A percentile compares a stretch with the other conserved stretches of the same genome.
phyloP scores from a whole-genome alignment of 2,888 invertebrate species.

The Dinocampus coccinellae region DNA sequence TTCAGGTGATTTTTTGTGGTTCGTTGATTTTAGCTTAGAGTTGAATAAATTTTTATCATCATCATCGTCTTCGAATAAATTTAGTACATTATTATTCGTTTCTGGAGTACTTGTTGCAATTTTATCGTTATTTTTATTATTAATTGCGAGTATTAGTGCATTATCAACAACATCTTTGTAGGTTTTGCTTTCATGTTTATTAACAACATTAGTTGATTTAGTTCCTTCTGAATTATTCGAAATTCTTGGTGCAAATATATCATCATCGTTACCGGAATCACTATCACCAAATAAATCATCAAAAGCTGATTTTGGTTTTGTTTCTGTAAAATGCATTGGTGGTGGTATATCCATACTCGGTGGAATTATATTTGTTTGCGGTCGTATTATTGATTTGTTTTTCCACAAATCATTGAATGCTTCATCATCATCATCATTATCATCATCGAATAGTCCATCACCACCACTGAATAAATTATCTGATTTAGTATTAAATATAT shows the following conservation, averaged over 20 bases:
- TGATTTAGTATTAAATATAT: constrained; percentile 52
- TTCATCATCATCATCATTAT: constrained; percentile 54
- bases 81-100: constrained; percentile 47
- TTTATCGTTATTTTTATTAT: constrained; percentile 40
- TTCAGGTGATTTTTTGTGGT: constrained; percentile 34
- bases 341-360: constrained; percentile 66
- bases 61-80: constrained; percentile 55
- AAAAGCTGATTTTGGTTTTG: constrained; percentile 64
- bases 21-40: constrained; percentile 38
- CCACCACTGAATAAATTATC: constrained; percentile 54
- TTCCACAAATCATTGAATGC: constrained; percentile 55
- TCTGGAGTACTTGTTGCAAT: constrained; percentile 59
- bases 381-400: constrained; percentile 51
- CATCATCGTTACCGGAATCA: constrained; percentile 65
- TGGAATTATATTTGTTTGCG: constrained; percentile 62
- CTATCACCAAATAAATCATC: constrained; percentile 66
- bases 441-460: constrained; percentile 55
- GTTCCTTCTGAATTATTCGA: constrained; percentile 47
- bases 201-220: constrained; percentile 25
- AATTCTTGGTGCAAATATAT: constrained; percentile 61
- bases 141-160: not conserved
- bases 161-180: not conserved
- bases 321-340: constrained; percentile 60
- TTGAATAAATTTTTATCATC: constrained; percentile 57
- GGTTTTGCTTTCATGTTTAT: not conserved